phyloP scores from a whole-genome alignment of 1,140 invertebrate genomes.

The Drosophila bocqueti region DNA sequence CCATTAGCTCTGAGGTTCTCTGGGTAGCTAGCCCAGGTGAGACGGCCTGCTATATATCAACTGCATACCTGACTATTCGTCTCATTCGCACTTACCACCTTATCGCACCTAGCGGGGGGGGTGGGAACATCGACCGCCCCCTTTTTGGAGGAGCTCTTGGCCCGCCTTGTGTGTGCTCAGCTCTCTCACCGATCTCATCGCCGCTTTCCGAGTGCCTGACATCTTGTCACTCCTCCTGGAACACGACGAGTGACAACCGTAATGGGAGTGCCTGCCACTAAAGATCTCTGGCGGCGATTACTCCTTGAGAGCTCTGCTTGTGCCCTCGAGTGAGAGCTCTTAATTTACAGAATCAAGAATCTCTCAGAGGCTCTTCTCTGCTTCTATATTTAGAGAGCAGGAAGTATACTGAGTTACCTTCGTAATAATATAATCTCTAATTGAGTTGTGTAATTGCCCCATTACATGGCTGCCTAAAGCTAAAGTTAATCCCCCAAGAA shows the following conservation, averaged over 20 bases:
- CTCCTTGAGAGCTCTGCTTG: slow-evolving; percentile 14
- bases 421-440: not conserved
- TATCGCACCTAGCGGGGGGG: not conserved
- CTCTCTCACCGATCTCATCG: slow-evolving; percentile 3
- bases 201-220: slow-evolving; percentile 13
- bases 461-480: not conserved
- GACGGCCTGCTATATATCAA: not conserved
- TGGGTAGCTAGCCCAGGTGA: slow-evolving; percentile 4
- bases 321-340: slow-evolving; percentile 9
- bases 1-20: slow-evolving; percentile 5
- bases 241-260: slow-evolving; percentile 20
- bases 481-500: not conserved
- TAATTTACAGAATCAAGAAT: slow-evolving; percentile 3
- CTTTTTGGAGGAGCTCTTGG: slow-evolving; percentile 5
- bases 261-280: slow-evolving; percentile 15
- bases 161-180: slow-evolving; percentile 2
- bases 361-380: not conserved
- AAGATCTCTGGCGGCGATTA: slow-evolving; percentile 14
- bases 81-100: slow-evolving; percentile 28
- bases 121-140: slow-evolving; percentile 20
- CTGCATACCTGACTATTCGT: not conserved
- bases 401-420: not conserved
- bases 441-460: not conserved
- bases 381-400: not conserved
- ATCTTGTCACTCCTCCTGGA: slow-evolving; percentile 27